phyloP scores from a whole-genome alignment of 2,888 invertebrate species.

The Acronicta psi region DNA sequence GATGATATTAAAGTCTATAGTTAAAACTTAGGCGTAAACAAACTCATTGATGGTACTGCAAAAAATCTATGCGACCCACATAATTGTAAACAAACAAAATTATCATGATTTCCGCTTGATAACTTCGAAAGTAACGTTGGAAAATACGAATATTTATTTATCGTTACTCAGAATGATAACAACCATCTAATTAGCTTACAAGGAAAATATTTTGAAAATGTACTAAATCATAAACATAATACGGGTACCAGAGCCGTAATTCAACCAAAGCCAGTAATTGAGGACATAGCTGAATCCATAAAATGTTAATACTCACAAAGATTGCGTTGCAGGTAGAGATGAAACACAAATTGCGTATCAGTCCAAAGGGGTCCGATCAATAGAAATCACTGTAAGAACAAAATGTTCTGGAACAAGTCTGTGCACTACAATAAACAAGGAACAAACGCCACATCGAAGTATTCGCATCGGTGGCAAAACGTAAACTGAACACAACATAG shows the following conservation, averaged over 20 bases:
- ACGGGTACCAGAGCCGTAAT: slow-evolving; percentile 54
- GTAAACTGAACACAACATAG: slow-evolving; percentile 71
- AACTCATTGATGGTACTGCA: not conserved
- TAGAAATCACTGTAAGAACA: slow-evolving; percentile 35
- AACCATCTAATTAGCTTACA: slow-evolving; percentile 34
- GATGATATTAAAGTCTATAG: not conserved
- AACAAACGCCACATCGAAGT: slow-evolving; percentile 31
- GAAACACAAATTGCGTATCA: slow-evolving; percentile 25
- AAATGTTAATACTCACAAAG: slow-evolving; percentile 47
- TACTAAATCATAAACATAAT: slow-evolving; percentile 51
- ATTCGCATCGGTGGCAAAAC: slow-evolving; percentile 59
- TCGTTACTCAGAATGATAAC: slow-evolving; percentile 31
- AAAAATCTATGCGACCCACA: not conserved
- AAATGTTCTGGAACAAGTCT: slow-evolving; percentile 46
- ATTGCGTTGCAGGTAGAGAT: slow-evolving; percentile 21
- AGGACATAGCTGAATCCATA: slow-evolving; percentile 52
- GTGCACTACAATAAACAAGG: slow-evolving; percentile 24
- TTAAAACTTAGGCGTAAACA: not conserved
- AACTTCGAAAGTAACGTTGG: slow-evolving; percentile 14
- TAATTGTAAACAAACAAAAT: slow-evolving; percentile 2
- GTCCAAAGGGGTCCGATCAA: slow-evolving; percentile 27
- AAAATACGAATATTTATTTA: slow-evolving; percentile 27
- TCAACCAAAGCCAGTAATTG: slow-evolving; percentile 42
- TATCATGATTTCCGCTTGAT: slow-evolving; percentile 2
- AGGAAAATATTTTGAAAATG: slow-evolving; percentile 55